Percentiles rank a stretch among this genome's conserved stretches.
phyloP scores from a whole-genome alignment of 2,888 invertebrate genomes.

The Lepidochitona cinerea region DNA sequence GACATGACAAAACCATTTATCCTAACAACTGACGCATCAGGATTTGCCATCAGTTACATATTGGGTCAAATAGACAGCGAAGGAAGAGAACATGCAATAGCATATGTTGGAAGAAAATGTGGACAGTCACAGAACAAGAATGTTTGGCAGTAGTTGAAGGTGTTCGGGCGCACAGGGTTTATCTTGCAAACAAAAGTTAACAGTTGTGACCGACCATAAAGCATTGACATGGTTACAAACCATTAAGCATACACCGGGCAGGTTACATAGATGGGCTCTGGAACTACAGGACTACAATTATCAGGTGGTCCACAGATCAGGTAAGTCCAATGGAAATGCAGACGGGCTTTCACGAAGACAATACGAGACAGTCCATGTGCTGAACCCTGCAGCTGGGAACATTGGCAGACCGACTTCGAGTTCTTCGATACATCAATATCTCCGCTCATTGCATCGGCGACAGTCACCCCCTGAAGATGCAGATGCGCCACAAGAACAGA shows the following conservation, averaged over 20 bases:
- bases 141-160: conserved; percentile 31
- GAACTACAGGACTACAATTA: conserved; percentile 27
- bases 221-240: conserved; percentile 21
- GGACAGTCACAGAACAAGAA: conserved; percentile 24
- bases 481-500: no score
- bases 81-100: conserved; percentile 28
- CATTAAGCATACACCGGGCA: conserved; percentile 14
- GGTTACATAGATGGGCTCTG: conserved; percentile 21
- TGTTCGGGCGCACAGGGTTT: conserved; percentile 20
- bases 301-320: no score
- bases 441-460: no score
- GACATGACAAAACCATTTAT: conserved; percentile 21
- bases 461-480: no score
- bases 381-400: no score
- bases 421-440: no score
- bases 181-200: conserved; percentile 23
- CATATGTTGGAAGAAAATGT: conserved; percentile 19
- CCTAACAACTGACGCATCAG: conserved; percentile 32
- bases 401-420: no score
- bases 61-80: conserved; percentile 30
- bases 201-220: conserved; percentile 30
- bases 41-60: conserved; percentile 26
- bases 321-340: no score
- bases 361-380: no score
- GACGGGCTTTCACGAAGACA: no score